Evolutionary conservation across 2,888 invertebrate species (phyloP).

Genomic region (Gisinianus flammeolus): DNA sequence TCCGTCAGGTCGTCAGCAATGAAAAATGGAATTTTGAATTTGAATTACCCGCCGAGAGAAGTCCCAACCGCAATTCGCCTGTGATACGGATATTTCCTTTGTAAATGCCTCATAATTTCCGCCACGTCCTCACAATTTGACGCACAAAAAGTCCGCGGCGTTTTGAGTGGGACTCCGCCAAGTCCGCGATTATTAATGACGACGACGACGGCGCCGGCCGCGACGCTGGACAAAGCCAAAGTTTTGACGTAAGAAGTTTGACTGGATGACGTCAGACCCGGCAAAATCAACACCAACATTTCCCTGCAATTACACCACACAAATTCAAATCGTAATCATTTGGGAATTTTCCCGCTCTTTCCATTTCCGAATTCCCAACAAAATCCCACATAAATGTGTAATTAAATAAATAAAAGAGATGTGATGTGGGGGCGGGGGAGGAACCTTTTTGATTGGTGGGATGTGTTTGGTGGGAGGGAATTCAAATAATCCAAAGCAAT

Average conservation of each 20-base stretch:
- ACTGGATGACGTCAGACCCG: conserved; percentile 78
- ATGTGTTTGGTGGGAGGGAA: too few species aligned
- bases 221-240: conserved; percentile 68
- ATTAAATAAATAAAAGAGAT: too few species aligned
- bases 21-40: background rate
- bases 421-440: too few species aligned
- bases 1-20: too few species aligned
- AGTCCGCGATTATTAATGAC: conserved; percentile 81
- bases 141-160: conserved; percentile 83
- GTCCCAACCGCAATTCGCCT: conserved; percentile 79
- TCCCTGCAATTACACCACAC: conserved; percentile 7
- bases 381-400: too few species aligned
- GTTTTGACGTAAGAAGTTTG: conserved; percentile 81
- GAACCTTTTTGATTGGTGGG: too few species aligned
- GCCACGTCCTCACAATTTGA: conserved; percentile 79
- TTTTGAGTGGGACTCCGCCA: conserved; percentile 76
- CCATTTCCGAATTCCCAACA: too few species aligned
- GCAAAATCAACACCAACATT: conserved; percentile 70
- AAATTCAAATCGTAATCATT: too few species aligned
- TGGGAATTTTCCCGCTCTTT: too few species aligned
- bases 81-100: conserved; percentile 66
- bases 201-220: conserved; percentile 71
- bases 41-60: conserved; percentile 76
- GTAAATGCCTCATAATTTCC: conserved; percentile 74
- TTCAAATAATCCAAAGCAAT: conserved; percentile 47